Evolutionary conservation across 1,140 invertebrate genomes (phyloP).

Genomic region (Pectinophora gossypiella): DNA sequence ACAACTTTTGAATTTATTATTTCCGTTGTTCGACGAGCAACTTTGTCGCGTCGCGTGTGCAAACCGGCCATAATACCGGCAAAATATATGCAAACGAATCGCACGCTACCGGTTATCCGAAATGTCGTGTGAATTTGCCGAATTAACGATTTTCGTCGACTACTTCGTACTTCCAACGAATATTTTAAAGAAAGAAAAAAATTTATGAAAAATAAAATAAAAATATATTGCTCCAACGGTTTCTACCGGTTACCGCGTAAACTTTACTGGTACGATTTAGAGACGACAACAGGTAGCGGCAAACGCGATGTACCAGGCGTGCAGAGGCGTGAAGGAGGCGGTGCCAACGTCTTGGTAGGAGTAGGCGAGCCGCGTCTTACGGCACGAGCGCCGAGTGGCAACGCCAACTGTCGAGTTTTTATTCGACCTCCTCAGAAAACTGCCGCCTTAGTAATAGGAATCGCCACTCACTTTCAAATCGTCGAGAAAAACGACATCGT

Average conservation of each 20-base stretch:
- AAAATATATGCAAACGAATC: not conserved
- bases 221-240: too few species aligned
- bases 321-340: not conserved
- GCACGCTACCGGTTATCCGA: not conserved
- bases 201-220: too few species aligned
- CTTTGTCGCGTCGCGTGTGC: not conserved
- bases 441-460: conserved; percentile 27
- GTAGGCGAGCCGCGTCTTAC: not conserved
- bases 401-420: not conserved
- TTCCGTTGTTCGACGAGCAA: not conserved
- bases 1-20: not conserved
- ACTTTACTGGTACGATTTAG: conserved; percentile 2
- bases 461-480: conserved; percentile 36
- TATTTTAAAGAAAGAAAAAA: not conserved
- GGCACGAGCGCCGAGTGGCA: not conserved
- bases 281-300: conserved; percentile 3
- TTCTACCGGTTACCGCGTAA: not conserved
- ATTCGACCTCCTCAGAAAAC: conserved; percentile 14
- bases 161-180: not conserved
- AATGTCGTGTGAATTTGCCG: not conserved
- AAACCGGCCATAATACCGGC: too few species aligned
- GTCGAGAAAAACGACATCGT: conserved; percentile 12
- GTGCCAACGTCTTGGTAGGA: not conserved
- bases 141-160: not conserved
- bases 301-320: not conserved